These are phyloP conservation scores for Enteromius anoplus DNA, from an alignment of 2,797 vertebrate genomes.

Conservation along the genomic window DNA sequence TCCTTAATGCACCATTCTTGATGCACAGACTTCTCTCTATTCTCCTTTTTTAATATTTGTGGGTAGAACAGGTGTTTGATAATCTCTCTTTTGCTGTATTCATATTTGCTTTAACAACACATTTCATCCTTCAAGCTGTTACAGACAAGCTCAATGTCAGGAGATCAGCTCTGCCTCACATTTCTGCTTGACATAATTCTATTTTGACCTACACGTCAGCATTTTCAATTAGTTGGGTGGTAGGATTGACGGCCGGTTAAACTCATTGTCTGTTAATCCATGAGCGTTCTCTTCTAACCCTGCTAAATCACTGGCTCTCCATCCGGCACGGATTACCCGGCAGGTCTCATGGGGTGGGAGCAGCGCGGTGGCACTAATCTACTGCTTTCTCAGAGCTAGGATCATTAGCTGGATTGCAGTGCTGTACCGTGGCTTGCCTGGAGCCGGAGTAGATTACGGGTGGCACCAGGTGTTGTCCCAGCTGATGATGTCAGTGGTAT, in stretches of 20 bases:
- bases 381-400: conserved; percentile 41
- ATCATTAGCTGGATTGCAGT: conserved; percentile 53
- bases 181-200: conserved; percentile 30
- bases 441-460: conserved; percentile 40
- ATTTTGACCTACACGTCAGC: conserved; percentile 20
- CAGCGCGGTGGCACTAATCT: conserved; percentile 29
- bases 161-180: conserved; percentile 36
- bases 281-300: conserved; percentile 32
- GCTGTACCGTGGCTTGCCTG: conserved; percentile 15
- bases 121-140: conserved; percentile 44
- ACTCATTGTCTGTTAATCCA: conserved; percentile 55
- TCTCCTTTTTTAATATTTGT: neutral
- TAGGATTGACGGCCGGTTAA: conserved; percentile 26
- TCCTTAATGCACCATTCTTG: neutral
- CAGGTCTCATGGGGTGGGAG: conserved; percentile 2
- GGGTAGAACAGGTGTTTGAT: conserved; percentile 26
- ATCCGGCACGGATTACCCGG: conserved; percentile 41
- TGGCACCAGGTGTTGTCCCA: conserved; percentile 45
- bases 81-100: conserved; percentile 32
- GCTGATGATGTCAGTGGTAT: neutral
- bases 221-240: conserved; percentile 54
- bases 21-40: neutral
- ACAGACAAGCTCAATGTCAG: conserved; percentile 42
- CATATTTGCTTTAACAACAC: conserved; percentile 38
- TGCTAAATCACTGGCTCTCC: conserved; percentile 11